These are phyloP conservation scores for Apteryx mantelli DNA, from an alignment of 2,113 vertebrate genomes.

Conservation along the genomic window DNA sequence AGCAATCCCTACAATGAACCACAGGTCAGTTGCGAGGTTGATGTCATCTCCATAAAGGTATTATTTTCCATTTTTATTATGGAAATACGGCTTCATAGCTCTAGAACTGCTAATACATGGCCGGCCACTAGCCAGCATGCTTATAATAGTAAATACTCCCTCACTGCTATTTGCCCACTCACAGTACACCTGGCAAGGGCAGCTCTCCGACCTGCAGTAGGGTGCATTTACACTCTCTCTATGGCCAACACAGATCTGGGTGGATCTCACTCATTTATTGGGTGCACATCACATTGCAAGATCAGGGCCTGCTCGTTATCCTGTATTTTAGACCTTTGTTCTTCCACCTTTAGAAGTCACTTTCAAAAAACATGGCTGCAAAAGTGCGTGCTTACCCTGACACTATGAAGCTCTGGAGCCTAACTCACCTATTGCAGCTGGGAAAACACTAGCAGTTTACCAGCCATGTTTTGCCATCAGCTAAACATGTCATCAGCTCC, in stretches of 20 bases:
- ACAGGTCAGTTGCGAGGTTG: not conserved
- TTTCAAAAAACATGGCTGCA: not conserved
- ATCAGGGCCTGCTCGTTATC: not conserved
- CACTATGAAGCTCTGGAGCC: not conserved
- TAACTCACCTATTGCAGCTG: not conserved
- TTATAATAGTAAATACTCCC: slow-evolving; percentile 39
- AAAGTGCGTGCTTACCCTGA: not conserved
- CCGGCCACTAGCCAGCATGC: not conserved
- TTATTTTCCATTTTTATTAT: slow-evolving; percentile 32
- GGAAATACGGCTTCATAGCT: slow-evolving; percentile 43
- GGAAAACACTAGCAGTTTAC: not conserved
- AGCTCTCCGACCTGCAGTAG: not conserved
- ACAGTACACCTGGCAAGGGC: not conserved
- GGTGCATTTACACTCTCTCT: not conserved
- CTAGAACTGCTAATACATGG: not conserved
- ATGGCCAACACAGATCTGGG: not conserved
- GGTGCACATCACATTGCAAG: not conserved
- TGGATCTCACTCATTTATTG: not conserved
- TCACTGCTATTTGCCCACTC: not conserved
- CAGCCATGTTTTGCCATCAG: not conserved
- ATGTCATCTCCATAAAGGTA: slow-evolving; percentile 44
- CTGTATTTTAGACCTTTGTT: not conserved
- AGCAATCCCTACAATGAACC: not conserved
- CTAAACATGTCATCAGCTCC: slow-evolving; percentile 32
- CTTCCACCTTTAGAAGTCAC: not conserved